Evolutionary conservation across 2,888 invertebrate species (phyloP).

Genomic region (Drosophila fungiperda): DNA sequence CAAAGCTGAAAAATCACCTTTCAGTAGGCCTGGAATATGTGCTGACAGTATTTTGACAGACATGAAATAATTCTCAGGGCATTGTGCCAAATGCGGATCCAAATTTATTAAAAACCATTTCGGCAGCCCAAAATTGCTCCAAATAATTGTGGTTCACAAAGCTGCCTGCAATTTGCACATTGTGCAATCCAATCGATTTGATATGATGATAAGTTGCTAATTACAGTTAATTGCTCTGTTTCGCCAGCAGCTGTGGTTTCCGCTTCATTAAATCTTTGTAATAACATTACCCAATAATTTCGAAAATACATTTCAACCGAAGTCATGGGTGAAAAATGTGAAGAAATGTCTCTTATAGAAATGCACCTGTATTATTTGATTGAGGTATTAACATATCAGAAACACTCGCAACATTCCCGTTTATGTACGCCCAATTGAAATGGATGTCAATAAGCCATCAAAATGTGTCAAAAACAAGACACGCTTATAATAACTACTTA

Average conservation of each 20-base stretch:
- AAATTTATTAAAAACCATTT: constrained; percentile 57
- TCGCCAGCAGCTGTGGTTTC: constrained; percentile 60
- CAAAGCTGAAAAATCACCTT: constrained; percentile 58
- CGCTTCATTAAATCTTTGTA: constrained; percentile 12
- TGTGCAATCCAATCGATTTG: constrained; percentile 49
- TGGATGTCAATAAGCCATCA: constrained; percentile 36
- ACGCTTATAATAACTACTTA: constrained; percentile 65
- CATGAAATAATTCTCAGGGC: not conserved
- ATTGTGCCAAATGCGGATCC: constrained; percentile 3
- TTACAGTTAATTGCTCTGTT: constrained; percentile 45
- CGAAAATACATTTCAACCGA: not conserved
- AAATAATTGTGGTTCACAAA: constrained; percentile 20
- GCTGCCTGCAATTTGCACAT: constrained; percentile 41
- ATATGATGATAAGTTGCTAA: constrained; percentile 37
- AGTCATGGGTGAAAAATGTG: not conserved
- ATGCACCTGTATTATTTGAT: not conserved
- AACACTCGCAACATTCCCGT: not conserved
- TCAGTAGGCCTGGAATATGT: constrained; percentile 29
- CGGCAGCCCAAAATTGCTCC: constrained; percentile 17
- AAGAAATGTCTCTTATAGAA: not conserved
- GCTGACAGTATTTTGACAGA: constrained; percentile 72
- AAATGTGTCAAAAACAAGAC: constrained; percentile 42
- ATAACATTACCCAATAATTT: not conserved
- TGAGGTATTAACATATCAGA: constrained; percentile 3
- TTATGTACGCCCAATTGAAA: constrained; percentile 23